Conservation (phyloP, 2,888 invertebrate species). For the Lamellibrachia columna region DNA sequence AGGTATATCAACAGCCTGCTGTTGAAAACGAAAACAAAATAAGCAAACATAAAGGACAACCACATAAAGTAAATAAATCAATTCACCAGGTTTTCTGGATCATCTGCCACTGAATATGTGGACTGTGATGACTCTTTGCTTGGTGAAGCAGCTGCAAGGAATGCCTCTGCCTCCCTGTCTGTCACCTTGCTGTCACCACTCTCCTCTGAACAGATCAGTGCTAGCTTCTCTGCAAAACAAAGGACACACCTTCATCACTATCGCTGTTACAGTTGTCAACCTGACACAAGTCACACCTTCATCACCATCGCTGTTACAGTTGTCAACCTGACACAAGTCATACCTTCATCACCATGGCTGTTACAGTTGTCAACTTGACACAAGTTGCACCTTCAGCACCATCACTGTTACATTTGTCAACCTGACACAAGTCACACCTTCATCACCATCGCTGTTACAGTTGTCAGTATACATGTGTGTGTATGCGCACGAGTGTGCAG, state of each 20-base stretch:
- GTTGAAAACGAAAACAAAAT: too few relatives aligned
- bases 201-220: conserved; percentile 57
- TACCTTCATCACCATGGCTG: neutral
- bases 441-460: neutral
- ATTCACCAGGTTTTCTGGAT: neutral
- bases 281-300: neutral
- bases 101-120: neutral
- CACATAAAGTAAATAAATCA: neutral
- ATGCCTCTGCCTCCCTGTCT: conserved; percentile 52
- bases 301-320: neutral
- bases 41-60: too few relatives aligned
- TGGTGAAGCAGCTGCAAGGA: conserved; percentile 38
- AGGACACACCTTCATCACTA: neutral
- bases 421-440: neutral
- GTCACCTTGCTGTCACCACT: conserved; percentile 54
- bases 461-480: neutral
- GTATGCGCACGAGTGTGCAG: too few relatives aligned
- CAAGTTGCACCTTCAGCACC: too few relatives aligned
- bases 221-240: conserved; percentile 51
- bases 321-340: neutral
- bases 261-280: neutral
- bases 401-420: neutral
- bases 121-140: neutral
- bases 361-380: too few relatives aligned
- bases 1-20: too few relatives aligned